Conservation (phyloP, 2,888 invertebrate genomes). For the Siphlonurus alternatus region DNA sequence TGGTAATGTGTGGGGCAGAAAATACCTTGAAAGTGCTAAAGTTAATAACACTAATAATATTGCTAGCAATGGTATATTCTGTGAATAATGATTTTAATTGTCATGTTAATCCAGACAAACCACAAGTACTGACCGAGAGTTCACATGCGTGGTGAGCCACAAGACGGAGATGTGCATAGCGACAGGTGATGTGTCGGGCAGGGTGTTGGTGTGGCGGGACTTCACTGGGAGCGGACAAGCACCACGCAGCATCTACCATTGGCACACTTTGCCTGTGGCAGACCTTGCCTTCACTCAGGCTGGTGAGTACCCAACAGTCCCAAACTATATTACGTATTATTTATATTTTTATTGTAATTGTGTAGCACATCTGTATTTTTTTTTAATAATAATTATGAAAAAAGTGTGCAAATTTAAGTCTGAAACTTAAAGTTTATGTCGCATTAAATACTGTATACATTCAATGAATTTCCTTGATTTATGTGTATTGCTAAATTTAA, state of each 20-base stretch:
- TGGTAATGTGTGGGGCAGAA: too few species aligned
- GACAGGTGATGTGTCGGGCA: conserved; percentile 48
- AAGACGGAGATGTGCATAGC: conserved; percentile 45
- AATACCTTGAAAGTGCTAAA: too few species aligned
- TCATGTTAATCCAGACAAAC: background rate
- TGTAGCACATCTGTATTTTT: too few species aligned
- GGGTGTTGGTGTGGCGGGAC: conserved; percentile 41
- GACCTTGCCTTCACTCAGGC: conserved; percentile 44
- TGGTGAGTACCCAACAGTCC: conserved; percentile 21
- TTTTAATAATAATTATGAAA: too few species aligned
- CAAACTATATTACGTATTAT: background rate
- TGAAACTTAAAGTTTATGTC: too few species aligned
- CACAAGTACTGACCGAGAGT: conserved; percentile 12
- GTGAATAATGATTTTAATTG: background rate
- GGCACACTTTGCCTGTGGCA: conserved; percentile 56
- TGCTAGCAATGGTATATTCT: too few species aligned
- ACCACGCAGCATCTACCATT: conserved; percentile 41
- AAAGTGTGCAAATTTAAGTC: too few species aligned
- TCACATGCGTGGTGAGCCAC: conserved; percentile 50
- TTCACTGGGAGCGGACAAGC: conserved; percentile 13
- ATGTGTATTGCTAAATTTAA: too few species aligned
- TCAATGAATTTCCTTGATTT: too few species aligned
- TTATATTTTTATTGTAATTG: conserved; percentile 7
- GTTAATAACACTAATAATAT: too few species aligned
- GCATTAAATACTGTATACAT: too few species aligned